These are phyloP conservation scores for Chrosomus eos DNA, from an alignment of 2,797 vertebrate species.

Conservation along the genomic window DNA sequence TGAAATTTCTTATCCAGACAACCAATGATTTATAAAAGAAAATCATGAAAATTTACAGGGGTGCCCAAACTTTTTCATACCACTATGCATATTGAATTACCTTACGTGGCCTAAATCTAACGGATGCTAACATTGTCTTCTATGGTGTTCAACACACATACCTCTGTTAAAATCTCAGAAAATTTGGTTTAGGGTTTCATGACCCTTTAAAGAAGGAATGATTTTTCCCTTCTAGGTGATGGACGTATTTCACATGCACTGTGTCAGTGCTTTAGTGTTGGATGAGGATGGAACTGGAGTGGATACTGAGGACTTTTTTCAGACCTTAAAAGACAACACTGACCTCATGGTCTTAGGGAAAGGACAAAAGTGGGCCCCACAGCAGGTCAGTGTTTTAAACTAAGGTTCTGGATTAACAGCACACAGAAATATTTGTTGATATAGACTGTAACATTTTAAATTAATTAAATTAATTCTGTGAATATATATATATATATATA, in stretches of 20 bases:
- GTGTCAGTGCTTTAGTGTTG: constrained; percentile 80
- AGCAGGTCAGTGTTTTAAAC: constrained; percentile 69
- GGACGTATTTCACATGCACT: constrained; percentile 69
- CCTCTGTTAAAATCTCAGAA: no score
- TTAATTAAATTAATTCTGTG: background rate
- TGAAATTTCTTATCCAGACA: no score
- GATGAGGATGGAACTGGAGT: constrained; percentile 91
- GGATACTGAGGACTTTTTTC: constrained; percentile 91
- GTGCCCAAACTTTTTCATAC: no score
- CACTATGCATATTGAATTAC: no score
- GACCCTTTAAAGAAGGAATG: background rate
- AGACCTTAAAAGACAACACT: constrained; percentile 81
- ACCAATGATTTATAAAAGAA: no score
- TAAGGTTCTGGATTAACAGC: background rate
- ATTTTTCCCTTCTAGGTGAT: constrained; percentile 70
- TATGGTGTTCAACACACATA: no score
- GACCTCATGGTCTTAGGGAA: constrained; percentile 87
- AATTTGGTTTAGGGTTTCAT: no score
- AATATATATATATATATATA: no score
- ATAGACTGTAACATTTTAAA: background rate
- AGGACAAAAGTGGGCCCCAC: constrained; percentile 83
- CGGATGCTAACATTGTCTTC: no score
- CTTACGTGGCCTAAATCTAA: no score
- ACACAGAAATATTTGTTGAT: background rate
- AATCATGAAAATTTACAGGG: no score